Evolutionary conservation across 2,113 vertebrate genomes (phyloP).

Genomic region (Xiphias gladius): DNA sequence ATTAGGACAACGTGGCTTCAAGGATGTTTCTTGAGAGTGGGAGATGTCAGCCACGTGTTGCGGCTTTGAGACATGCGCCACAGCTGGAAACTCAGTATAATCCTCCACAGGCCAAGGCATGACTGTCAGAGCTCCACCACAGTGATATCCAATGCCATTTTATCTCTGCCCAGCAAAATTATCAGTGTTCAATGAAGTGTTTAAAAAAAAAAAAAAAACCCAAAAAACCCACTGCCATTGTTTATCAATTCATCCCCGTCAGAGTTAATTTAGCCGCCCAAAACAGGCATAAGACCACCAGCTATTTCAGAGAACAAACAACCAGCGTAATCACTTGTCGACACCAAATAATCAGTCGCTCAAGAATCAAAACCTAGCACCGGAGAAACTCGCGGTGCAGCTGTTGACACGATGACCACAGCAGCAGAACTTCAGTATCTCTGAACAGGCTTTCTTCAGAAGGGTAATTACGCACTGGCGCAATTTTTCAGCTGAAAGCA

Average conservation of each 20-base stretch:
- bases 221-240: neutral
- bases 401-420: constrained; percentile 11
- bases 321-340: constrained; percentile 35
- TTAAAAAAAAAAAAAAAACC: neutral
- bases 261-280: constrained; percentile 18
- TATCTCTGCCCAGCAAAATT: constrained; percentile 14
- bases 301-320: constrained; percentile 37
- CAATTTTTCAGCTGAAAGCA: constrained; percentile 2
- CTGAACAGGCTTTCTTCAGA: neutral
- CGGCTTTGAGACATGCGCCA: neutral
- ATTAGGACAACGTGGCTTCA: constrained; percentile 5
- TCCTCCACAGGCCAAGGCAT: constrained; percentile 18
- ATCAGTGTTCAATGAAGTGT: constrained; percentile 17
- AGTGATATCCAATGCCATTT: constrained; percentile 1
- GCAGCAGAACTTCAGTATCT: neutral
- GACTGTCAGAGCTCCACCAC: neutral
- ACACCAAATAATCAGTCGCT: constrained; percentile 23
- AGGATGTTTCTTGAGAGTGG: constrained; percentile 27
- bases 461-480: constrained; percentile 4
- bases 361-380: constrained; percentile 6
- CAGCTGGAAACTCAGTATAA: constrained; percentile 5
- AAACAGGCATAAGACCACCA: neutral
- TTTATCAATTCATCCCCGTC: constrained; percentile 7
- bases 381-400: neutral
- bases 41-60: constrained; percentile 39